Base-by-base conservation (phyloP, 2,113 vertebrate genomes). In the Amazona vittata region DNA sequence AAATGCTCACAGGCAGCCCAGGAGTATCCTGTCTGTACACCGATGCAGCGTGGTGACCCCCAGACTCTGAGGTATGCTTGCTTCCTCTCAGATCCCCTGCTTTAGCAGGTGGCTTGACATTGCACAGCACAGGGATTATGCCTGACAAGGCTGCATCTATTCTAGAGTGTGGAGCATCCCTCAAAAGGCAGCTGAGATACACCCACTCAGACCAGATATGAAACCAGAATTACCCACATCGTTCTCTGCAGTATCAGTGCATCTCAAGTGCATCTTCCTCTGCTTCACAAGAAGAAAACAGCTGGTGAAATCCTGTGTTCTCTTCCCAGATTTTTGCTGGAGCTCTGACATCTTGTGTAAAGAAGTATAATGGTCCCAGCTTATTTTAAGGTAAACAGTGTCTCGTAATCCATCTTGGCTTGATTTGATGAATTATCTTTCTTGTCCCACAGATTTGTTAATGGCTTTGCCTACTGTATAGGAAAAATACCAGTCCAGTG, bases 371-470 rank as follows among this genome's bases (percentile, higher is more conserved):
- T 10, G 31, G 62, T 44, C 47, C 31, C 13, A 44, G 26, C 16
- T 92, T 92, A 62, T 64, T 73, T 94, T 62, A 71, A 18, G 10
- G 35, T 64, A 76, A 78, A 73, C 6, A 44, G 4, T 52, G 11
- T 62, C 3, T 83, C 39, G 26, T 73, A 85, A 63, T 82, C 14
- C 2, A 21, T 77, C 62, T 90, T 92, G 55, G 15, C 47, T 43
- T 90, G 70, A 35, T 77, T 81, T 87, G n/a, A 57, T 84, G 74
- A 87, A 62, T 90, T 53, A 49, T 41, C 21, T 55, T 76, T 79
- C 39, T 81, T 55, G 3, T 39, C 15, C 14, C 21, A 62, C 12
- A 41, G 31, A 75, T 71, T 68, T 84, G 10, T 89, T 75, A 82
- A 24, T 47, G 50, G 46, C 17, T 75, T 93, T 94, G 62, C 39